Evolutionary conservation across 2,113 vertebrate species (phyloP).

Genomic region (Echinops telfairi): DNA sequence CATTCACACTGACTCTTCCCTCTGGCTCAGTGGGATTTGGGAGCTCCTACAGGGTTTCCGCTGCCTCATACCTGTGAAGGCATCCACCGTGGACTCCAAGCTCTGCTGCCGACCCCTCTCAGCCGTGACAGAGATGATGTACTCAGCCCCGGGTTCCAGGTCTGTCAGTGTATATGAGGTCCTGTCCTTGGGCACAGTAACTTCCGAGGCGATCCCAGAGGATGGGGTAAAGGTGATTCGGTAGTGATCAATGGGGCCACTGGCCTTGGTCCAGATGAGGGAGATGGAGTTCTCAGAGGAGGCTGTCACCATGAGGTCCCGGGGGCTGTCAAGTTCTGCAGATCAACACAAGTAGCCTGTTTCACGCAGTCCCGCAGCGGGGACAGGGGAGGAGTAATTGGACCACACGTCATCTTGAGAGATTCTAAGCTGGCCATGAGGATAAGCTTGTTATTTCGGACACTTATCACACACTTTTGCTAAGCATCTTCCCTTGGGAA

Average conservation of each 20-base stretch:
- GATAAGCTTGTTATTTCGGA: background rate
- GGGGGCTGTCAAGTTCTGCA: slow-evolving; percentile 94
- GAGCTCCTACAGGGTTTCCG: background rate
- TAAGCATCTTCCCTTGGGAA: slow-evolving; percentile 50
- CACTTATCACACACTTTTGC: background rate
- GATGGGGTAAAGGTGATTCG: slow-evolving; percentile 94
- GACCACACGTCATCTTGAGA: background rate
- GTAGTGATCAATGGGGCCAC: slow-evolving; percentile 97
- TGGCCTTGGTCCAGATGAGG: slow-evolving; percentile 93
- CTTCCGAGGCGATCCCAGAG: slow-evolving; percentile 92
- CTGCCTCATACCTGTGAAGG: slow-evolving; percentile 93
- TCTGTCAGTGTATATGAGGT: slow-evolving; percentile 91
- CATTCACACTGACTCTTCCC: background rate
- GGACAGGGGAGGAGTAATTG: background rate
- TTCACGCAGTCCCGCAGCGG: background rate
- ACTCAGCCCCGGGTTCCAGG: slow-evolving; percentile 95
- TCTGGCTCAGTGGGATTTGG: background rate
- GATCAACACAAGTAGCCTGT: background rate
- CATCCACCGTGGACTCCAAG: slow-evolving; percentile 93
- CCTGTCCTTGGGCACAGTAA: slow-evolving; percentile 91
- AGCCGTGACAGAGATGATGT: slow-evolving; percentile 95
- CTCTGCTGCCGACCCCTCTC: slow-evolving; percentile 97
- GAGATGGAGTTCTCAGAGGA: slow-evolving; percentile 97
- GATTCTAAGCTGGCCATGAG: background rate
- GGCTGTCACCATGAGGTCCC: slow-evolving; percentile 93